These are phyloP conservation scores for Phragmatobia fuliginosa DNA, from an alignment of 2,888 invertebrate species.

Conservation along the genomic window DNA sequence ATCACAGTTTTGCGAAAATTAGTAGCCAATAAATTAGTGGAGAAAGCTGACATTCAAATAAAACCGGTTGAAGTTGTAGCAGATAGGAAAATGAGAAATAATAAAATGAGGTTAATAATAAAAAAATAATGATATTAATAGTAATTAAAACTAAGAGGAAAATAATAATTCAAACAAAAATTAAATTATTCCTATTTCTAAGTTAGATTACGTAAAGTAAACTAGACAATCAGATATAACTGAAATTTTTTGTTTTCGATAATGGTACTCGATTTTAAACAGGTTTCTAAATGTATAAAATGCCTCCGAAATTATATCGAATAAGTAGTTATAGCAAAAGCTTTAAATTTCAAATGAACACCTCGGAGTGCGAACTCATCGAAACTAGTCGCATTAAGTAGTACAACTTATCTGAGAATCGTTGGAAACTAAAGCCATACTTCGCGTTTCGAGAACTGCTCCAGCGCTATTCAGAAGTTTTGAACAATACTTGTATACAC, in stretches of 20 bases:
- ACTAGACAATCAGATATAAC: not conserved
- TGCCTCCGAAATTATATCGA: not conserved
- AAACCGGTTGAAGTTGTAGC: too few species aligned
- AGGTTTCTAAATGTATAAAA: not conserved
- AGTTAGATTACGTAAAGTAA: not conserved
- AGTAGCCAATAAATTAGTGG: too few species aligned
- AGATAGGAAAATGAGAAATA: too few species aligned
- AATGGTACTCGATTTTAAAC: not conserved
- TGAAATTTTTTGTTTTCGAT: not conserved
- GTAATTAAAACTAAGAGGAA: too few species aligned
- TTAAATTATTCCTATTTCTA: not conserved
- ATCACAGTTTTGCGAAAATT: too few species aligned
- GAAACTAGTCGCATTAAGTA: constrained; percentile 39
- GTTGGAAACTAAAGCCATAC: constrained; percentile 35
- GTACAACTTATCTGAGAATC: constrained; percentile 46
- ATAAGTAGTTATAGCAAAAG: constrained; percentile 20
- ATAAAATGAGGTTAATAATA: too few species aligned
- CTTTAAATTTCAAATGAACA: constrained; percentile 45
- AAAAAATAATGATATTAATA: too few species aligned
- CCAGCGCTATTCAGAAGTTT: constrained; percentile 31
- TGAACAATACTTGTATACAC: constrained; percentile 23
- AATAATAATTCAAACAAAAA: not conserved
- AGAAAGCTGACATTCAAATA: too few species aligned
- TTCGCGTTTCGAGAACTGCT: constrained; percentile 25
- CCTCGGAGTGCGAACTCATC: constrained; percentile 43